Base-by-base conservation (phyloP, 2,888 invertebrate species). In the Bembecia ichneumoniformis region DNA sequence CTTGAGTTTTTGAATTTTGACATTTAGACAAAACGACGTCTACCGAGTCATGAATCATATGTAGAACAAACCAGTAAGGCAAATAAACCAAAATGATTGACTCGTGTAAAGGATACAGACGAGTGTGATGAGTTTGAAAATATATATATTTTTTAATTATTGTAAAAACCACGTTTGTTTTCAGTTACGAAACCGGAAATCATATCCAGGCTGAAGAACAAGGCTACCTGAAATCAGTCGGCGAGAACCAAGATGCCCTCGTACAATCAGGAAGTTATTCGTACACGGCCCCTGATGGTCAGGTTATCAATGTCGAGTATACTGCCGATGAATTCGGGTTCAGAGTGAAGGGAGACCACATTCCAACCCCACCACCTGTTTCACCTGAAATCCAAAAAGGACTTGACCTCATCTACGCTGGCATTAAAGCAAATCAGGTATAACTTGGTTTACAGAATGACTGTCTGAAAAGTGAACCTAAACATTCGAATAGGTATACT, bases 311-410 rank as follows among this genome's bases (percentile, higher is more conserved):
- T 53, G 92, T 93, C 5, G 91, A 92, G 63, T 94, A 95, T 74
- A 93, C 92, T 14, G 95, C 95, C 61, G 94, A 95, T 66, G 94
- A 95, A 74, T 90, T 90, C 62, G 95, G 95, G 47, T 95, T 95
- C 90, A 92, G 93, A 58, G 93, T 94, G 48, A 88, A 89, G 58
- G 94, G 95, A 0, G 94, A 93, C 74, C 95, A 95, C 71, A 90
- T 95, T 66, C 95, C 95, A 55, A 95, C 95, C 48, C 92, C 94
- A 54, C 94, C 95, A 11, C 94, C 95, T 54, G 92, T 94, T 20
- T 94, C 94, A 49, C 89, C 92, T 55, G 95, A 94, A 87, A 94
- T 95, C 66, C 95, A 95, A 79, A 95, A 94, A 74, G 94, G 95
- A 49, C 88, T 96, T 54, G 95, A 95, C 76, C 91, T 95, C 68